Percentiles rank a stretch among this genome's conserved stretches.
phyloP scores from a whole-genome alignment of 1,140 invertebrate species.

The Dinoponera quadriceps region DNA sequence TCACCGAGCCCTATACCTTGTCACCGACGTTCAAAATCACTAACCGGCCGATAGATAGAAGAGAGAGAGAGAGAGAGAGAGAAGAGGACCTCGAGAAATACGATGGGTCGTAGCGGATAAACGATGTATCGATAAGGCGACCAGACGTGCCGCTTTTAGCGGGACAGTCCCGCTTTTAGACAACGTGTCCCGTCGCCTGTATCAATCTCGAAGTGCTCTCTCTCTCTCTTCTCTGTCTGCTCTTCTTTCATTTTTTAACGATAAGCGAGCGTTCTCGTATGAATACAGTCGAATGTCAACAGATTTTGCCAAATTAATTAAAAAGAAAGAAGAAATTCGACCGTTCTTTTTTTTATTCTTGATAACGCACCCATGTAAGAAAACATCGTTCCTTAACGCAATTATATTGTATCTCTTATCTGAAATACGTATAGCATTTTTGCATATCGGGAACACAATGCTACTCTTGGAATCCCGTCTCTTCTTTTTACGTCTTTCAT shows the following conservation, averaged over 20 bases:
- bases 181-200: constrained; percentile 30
- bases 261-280: constrained; percentile 13
- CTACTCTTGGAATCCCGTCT: too few species aligned
- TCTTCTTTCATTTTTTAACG: not conserved
- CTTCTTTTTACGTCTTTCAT: too few species aligned
- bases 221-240: too few species aligned
- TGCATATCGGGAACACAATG: too few species aligned
- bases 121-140: constrained; percentile 68
- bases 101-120: constrained; percentile 69
- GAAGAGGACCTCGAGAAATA: constrained; percentile 60
- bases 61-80: constrained; percentile 34
- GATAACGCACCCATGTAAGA: not conserved
- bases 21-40: constrained; percentile 60
- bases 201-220: not conserved
- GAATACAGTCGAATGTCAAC: not conserved
- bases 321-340: not conserved
- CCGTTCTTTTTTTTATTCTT: not conserved
- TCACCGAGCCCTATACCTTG: not conserved
- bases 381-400: not conserved
- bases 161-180: constrained; percentile 27
- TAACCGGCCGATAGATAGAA: constrained; percentile 39
- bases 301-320: constrained; percentile 15
- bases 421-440: too few species aligned
- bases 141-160: constrained; percentile 53
- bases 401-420: too few species aligned